A percentile compares a stretch with the other conserved stretches of the same genome.
Evolutionary conservation across 2,113 vertebrate species (phyloP).

Genomic region (Varanus salvator): DNA sequence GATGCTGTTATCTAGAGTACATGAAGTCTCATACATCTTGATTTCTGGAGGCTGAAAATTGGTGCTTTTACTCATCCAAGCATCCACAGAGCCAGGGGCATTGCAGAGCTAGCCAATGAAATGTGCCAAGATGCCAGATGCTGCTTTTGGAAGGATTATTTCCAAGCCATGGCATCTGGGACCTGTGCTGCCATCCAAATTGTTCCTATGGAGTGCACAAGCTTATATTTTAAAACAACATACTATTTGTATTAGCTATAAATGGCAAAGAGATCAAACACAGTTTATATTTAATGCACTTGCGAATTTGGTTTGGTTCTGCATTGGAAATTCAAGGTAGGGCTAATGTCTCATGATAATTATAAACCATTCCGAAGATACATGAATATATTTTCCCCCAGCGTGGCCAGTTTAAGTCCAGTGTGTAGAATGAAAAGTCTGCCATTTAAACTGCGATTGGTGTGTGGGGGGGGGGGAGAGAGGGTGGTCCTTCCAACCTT

Average conservation of each 20-base stretch:
- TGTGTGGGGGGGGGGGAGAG: background rate
- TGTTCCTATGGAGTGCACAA: slow-evolving; percentile 56
- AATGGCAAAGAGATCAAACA: slow-evolving; percentile 32
- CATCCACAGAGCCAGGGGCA: slow-evolving; percentile 57
- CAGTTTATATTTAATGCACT: slow-evolving; percentile 27
- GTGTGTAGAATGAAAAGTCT: no score
- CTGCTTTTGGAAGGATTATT: slow-evolving; percentile 73
- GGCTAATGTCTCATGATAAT: background rate
- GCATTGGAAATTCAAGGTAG: slow-evolving; percentile 8
- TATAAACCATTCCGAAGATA: background rate
- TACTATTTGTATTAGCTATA: slow-evolving; percentile 25
- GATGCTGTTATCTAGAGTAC: slow-evolving; percentile 28
- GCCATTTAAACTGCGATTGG: background rate
- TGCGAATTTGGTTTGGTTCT: background rate
- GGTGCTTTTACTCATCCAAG: slow-evolving; percentile 58
- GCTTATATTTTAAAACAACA: slow-evolving; percentile 61
- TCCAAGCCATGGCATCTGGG: slow-evolving; percentile 65
- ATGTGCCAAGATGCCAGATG: slow-evolving; percentile 79
- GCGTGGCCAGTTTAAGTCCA: background rate
- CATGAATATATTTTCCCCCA: background rate
- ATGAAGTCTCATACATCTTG: slow-evolving; percentile 50
- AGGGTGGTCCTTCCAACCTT: no score
- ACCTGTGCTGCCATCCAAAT: slow-evolving; percentile 65
- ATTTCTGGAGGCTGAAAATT: slow-evolving; percentile 63
- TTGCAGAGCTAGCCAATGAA: slow-evolving; percentile 57